Base-by-base conservation (phyloP, 2,888 invertebrate species). In the Aquatica leii region DNA sequence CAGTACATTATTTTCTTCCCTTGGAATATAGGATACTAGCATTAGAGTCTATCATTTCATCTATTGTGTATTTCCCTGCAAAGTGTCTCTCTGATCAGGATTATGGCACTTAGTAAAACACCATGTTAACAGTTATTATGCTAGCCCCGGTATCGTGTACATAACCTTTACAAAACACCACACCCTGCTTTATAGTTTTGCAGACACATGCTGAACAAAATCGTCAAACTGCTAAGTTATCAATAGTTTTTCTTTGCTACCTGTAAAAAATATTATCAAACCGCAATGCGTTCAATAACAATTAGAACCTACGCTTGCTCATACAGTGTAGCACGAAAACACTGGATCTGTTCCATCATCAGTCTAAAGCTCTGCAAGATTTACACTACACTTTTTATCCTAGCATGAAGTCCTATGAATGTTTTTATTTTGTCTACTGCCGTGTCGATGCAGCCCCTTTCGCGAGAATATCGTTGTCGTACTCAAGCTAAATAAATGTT, bases 171-270 rank as follows among this genome's bases (percentile, higher is more conserved):
- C n/a, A n/a, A n/a, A n/a, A n/a, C n/a, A n/a, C n/a, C n/a, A n/a
- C n/a, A n/a, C n/a, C n/a, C n/a, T n/a, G 31, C 34, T 34, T 51
- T 14, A 24, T 51, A 51, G 12, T 24, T 31, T 15, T 12, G 9
- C 14, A n/a, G 14, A 31, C 51, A 51, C 9, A n/a, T 15, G 6
- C 6, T 31, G 31, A 2, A 51, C 35, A 51, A 51, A 51, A 12
- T 51, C 35, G 9, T 51, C 35, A 51, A 51, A 51, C 9, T 21
- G 49, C 51, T 12, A 35, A 6, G 1, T 17, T 51, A 46, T 55
- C 21, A 50, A 31, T 9, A n/a, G 12, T 9, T 46, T 46, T 24
- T 9, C 14, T 12, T 41, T 55, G 9, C 6, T n/a, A 20, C 14
- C 31, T 24, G 21, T 51, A n/a, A 14, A 31, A 2, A 12, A 34